Percentiles rank a stretch among this genome's conserved stretches.
Conservation (phyloP, 2,797 vertebrate species). For the Eospalax fontanierii region DNA sequence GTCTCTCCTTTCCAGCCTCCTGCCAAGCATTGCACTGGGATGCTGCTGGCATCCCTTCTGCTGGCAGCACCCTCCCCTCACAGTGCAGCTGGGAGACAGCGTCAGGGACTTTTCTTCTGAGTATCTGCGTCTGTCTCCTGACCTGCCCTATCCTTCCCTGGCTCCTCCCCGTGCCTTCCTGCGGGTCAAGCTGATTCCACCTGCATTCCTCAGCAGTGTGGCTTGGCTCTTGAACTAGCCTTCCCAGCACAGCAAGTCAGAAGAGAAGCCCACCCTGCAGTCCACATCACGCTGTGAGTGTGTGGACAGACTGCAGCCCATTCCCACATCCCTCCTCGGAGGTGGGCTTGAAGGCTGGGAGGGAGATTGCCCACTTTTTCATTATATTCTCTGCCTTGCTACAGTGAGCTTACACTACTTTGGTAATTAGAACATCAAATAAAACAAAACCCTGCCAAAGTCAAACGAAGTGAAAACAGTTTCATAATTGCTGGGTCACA, state of each 20-base stretch:
- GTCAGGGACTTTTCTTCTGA: background rate
- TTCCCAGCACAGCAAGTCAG: background rate
- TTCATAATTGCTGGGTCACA: background rate
- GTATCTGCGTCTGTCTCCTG: too few relatives aligned
- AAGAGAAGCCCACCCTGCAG: too few relatives aligned
- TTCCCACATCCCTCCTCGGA: rapidly evolving
- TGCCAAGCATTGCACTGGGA: background rate
- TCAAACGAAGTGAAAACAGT: background rate
- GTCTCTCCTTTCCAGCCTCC: background rate
- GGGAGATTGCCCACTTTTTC: background rate
- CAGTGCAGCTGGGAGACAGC: background rate
- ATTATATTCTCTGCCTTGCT: background rate
- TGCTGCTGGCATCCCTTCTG: background rate
- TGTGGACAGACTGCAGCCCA: rapidly evolving
- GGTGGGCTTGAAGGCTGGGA: background rate
- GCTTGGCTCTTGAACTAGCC: background rate
- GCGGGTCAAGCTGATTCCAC: background rate
- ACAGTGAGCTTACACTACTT: background rate
- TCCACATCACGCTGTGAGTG: background rate
- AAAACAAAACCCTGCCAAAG: constrained; percentile 33
- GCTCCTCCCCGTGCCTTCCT: background rate
- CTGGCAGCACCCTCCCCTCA: background rate
- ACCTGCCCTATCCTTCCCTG: background rate
- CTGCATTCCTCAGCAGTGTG: background rate
- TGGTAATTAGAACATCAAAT: constrained; percentile 33